These are phyloP conservation scores for Erythrocercus mccallii DNA, from an alignment of 2,113 vertebrate genomes.

Conservation along the genomic window DNA sequence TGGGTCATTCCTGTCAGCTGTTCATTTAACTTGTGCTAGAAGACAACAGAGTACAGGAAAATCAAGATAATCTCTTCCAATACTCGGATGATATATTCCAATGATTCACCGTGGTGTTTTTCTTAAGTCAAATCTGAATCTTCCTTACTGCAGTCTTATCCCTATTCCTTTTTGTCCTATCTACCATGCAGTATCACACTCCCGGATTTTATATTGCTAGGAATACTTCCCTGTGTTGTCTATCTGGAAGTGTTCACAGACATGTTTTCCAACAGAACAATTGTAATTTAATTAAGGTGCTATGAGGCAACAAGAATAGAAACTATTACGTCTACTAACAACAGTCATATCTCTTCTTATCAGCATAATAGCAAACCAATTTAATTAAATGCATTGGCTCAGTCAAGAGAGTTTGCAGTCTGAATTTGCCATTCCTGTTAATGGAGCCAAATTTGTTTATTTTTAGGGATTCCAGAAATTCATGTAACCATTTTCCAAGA, in stretches of 20 bases:
- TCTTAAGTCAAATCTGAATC: background rate
- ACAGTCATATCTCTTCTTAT: constrained; percentile 13
- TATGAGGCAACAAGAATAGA: background rate
- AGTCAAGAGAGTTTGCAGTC: background rate
- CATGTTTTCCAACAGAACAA: background rate
- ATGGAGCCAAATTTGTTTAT: constrained; percentile 7
- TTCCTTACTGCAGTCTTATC: background rate
- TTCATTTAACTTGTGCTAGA: background rate
- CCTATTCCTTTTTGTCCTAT: background rate
- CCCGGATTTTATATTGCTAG: background rate
- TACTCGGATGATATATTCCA: background rate
- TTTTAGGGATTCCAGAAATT: constrained; percentile 20
- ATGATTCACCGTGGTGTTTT: background rate
- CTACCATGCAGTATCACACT: background rate
- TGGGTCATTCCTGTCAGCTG: background rate
- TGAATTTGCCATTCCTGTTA: constrained; percentile 2
- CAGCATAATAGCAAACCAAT: background rate
- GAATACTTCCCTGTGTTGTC: background rate
- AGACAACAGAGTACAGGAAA: background rate
- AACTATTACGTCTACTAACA: background rate
- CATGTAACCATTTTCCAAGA: constrained; percentile 15
- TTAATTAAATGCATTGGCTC: constrained; percentile 32
- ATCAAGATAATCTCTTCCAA: background rate
- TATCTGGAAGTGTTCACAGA: background rate
- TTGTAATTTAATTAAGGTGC: constrained; percentile 14